Evolutionary conservation across 2,797 vertebrate genomes (phyloP).

Genomic region (Aeoliscus strigatus): DNA sequence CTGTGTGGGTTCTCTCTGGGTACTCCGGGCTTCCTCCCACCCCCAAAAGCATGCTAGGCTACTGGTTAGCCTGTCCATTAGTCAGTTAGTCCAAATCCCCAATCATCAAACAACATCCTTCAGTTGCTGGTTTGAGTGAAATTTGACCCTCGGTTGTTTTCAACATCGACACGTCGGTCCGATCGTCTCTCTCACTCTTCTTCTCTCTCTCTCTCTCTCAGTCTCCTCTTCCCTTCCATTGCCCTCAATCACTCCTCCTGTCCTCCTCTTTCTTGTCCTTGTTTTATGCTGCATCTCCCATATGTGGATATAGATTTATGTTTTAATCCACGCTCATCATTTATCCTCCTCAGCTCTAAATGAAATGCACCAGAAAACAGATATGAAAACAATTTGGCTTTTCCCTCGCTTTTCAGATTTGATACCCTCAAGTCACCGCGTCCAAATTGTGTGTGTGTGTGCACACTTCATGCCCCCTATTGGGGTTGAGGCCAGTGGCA

Average conservation of each 20-base stretch:
- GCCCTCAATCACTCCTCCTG: conserved; percentile 36
- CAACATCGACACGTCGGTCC: no score
- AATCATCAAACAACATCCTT: no score
- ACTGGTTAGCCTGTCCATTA: no score
- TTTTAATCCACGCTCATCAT: conserved; percentile 65
- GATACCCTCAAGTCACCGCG: conserved; percentile 59
- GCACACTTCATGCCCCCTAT: conserved; percentile 56
- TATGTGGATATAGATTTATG: conserved; percentile 42
- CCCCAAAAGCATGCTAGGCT: no score
- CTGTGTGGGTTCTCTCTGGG: no score
- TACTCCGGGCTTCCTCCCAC: no score
- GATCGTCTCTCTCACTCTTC: conserved; percentile 6
- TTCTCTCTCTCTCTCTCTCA: no score
- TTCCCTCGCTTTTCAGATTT: conserved; percentile 56
- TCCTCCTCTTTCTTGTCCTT: conserved; percentile 58
- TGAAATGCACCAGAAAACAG: conserved; percentile 63
- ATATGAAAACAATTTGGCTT: conserved; percentile 71
- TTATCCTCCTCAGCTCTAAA: conserved; percentile 53
- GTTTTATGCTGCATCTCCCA: conserved; percentile 57
- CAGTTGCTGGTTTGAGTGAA: no score
- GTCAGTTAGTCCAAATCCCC: no score
- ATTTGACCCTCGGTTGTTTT: no score
- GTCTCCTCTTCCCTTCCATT: conserved; percentile 22
- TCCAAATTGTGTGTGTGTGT: conserved; percentile 47
- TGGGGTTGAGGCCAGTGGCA: conserved; percentile 71